phyloP scores from a whole-genome alignment of 2,888 invertebrate species.

The Melangyna quadrimaculata region DNA sequence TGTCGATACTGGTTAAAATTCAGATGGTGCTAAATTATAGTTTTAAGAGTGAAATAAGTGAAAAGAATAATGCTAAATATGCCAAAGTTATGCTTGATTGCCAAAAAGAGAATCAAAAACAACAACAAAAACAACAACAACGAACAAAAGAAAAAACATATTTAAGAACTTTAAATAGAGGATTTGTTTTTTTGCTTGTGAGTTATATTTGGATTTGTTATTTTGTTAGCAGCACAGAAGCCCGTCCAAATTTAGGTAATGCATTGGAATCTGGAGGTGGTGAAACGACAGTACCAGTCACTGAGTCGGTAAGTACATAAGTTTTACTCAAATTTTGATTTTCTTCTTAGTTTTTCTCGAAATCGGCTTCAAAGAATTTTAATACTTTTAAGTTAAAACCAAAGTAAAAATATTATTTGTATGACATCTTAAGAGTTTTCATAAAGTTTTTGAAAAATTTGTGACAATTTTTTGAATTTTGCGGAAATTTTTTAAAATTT shows the following conservation, averaged over 20 bases:
- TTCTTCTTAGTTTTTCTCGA: neutral
- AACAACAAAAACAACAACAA: conserved; percentile 56
- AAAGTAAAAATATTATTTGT: too few relatives aligned
- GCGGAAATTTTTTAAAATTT: too few relatives aligned
- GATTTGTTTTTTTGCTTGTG: conserved; percentile 43
- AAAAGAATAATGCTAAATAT: conserved; percentile 19
- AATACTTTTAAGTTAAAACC: too few relatives aligned
- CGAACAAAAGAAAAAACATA: conserved; percentile 13
- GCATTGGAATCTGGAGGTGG: conserved; percentile 40
- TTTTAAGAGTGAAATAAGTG: conserved; percentile 34
- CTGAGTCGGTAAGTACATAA: conserved; percentile 52
- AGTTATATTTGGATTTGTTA: conserved; percentile 75
- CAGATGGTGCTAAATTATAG: conserved; percentile 55
- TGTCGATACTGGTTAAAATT: conserved; percentile 23
- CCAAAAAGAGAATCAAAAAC: neutral
- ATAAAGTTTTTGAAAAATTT: too few relatives aligned
- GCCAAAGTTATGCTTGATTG: conserved; percentile 31
- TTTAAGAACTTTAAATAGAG: conserved; percentile 13
- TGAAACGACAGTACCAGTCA: conserved; percentile 24
- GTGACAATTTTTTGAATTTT: too few relatives aligned
- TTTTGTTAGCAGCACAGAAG: conserved; percentile 76
- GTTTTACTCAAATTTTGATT: neutral
- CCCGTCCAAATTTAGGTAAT: conserved; percentile 77
- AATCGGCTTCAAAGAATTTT: neutral
- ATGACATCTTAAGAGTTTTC: too few relatives aligned